Evolutionary conservation across 2,113 vertebrate species (phyloP), one percentile per base, ranked within the genome.

Genomic region (Gallinago undulata): DNA sequence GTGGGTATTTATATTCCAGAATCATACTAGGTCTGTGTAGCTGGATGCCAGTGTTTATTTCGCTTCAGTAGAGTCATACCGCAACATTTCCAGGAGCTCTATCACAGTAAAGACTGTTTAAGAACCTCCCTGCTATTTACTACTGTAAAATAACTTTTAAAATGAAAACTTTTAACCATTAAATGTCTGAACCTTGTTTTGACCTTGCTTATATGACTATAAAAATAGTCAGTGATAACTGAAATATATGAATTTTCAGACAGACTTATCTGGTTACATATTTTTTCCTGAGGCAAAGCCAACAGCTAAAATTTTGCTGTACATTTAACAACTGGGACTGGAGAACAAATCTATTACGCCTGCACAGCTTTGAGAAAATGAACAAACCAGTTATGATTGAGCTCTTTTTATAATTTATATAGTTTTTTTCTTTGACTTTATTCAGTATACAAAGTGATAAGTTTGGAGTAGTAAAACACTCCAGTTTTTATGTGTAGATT

Each of bases 231-330:
- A 33, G 7, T 80, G n/a, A 84, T 95, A 96, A 97, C 81, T 93
- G 93, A 88, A 96, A 97, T 93, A 77, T 91, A 89, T 72, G 69
- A 88, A 87, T 96, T 97, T 97, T 97, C 93, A 95, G 95, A 82
- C 24, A 81, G 67, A 60, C 59, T 95, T 96, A 91, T 11, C 76
- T 76, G 74, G 85, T 88, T 79, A 96, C 94, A 56, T 93, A 94
- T 97, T 98, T 97, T 96, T 96, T 98, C 97, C 94, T 43, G 72
- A 97, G 97, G 94, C 93, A 93, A 97, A 98, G 95, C 95, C 91
- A 97, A 95, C 73, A 96, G 96, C 97, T 97, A 96, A 89, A 90
- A 66, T 25, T 94, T 86, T 89, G 68, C 78, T 37, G 51, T 76
- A 63, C 6, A 60, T 21, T 73, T 19, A 31, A 28, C 84, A 63